These are phyloP conservation scores for Crocallis elinguaria DNA, from an alignment of 2,888 invertebrate genomes.

Conservation along the genomic window DNA sequence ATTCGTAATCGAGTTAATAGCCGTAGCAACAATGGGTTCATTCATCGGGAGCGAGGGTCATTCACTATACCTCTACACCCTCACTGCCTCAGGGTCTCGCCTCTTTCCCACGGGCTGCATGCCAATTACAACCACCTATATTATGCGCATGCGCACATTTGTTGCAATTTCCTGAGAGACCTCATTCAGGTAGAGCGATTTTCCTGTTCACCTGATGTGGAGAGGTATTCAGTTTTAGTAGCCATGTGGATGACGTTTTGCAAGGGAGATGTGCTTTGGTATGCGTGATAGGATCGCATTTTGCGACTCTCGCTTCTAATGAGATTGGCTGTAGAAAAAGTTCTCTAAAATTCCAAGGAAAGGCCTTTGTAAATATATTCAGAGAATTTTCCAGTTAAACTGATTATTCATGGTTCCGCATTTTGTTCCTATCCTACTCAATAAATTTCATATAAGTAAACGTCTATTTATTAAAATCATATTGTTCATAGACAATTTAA, in stretches of 20 bases:
- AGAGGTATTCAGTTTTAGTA: neutral
- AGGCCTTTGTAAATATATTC: too few species aligned
- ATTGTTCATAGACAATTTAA: too few species aligned
- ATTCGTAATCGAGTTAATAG: constrained; percentile 34
- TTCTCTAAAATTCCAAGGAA: too few species aligned
- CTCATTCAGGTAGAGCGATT: constrained; percentile 13
- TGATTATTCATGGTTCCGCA: too few species aligned
- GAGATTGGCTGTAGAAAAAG: too few species aligned
- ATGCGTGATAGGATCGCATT: neutral
- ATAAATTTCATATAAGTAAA: too few species aligned
- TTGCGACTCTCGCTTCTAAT: neutral
- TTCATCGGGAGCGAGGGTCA: constrained; percentile 34
- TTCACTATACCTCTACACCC: constrained; percentile 29
- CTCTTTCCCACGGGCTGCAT: constrained; percentile 35
- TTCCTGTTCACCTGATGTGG: constrained; percentile 4
- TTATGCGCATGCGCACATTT: constrained; percentile 21
- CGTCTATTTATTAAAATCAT: too few species aligned
- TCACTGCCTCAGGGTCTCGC: constrained; percentile 28
- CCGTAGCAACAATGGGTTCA: constrained; percentile 33
- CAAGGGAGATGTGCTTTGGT: neutral
- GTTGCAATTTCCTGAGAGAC: constrained; percentile 26
- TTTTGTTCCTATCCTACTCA: too few species aligned
- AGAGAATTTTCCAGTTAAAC: too few species aligned
- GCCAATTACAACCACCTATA: constrained; percentile 31
- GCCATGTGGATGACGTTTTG: neutral